Conservation (phyloP, 2,888 invertebrate species). For the Andrena haemorrhoa region DNA sequence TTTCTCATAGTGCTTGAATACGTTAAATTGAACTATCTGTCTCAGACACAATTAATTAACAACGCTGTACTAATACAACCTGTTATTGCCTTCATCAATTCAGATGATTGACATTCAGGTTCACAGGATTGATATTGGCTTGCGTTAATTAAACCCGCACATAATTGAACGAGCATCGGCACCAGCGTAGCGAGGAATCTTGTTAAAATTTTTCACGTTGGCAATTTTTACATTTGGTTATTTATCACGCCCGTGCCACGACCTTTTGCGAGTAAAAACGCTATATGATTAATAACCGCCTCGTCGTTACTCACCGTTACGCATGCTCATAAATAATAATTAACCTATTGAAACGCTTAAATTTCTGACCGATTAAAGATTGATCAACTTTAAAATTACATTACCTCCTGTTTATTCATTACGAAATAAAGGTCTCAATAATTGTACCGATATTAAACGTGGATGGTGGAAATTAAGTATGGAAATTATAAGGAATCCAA, state of each 20-base stretch:
- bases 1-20: no score
- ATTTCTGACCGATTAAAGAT: neutral
- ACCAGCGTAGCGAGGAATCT: conserved; percentile 3
- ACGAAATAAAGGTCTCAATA: neutral
- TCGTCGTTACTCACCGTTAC: neutral
- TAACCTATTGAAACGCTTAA: neutral
- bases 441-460: neutral
- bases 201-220: conserved; percentile 32
- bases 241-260: conserved; percentile 22
- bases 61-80: conserved; percentile 5
- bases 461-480: no score
- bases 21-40: no score
- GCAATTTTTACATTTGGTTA: conserved; percentile 30
- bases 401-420: neutral
- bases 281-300: conserved; percentile 33
- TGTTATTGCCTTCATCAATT: conserved; percentile 8
- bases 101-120: conserved; percentile 24
- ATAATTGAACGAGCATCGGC: conserved; percentile 28
- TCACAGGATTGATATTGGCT: conserved; percentile 8
- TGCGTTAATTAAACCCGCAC: conserved; percentile 43
- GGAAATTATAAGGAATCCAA: no score
- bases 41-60: no score
- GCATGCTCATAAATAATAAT: conserved; percentile 18
- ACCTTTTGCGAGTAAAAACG: neutral
- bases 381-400: neutral